Percentiles rank a stretch among this genome's conserved stretches.
Evolutionary conservation across 2,113 vertebrate species (phyloP).

Genomic region (Oophaga pumilio): DNA sequence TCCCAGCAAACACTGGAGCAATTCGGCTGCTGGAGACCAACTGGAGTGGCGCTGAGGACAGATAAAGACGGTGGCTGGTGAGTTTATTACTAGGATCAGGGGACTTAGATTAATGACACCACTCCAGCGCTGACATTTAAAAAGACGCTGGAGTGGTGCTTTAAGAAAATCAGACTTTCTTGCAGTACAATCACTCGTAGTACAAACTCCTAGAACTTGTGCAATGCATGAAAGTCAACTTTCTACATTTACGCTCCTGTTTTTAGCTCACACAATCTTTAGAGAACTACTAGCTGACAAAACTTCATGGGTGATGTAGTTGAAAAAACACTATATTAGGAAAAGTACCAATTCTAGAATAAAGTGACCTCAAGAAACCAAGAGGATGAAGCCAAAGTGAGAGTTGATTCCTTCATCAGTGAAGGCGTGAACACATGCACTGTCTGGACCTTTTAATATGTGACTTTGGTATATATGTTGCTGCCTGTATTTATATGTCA

Average conservation of each 20-base stretch:
- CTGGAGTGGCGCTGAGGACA: too few species aligned
- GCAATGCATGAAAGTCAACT: background rate
- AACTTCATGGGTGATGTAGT: background rate
- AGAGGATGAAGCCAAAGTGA: conserved; percentile 39
- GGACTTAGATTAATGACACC: too few species aligned
- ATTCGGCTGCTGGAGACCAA: too few species aligned
- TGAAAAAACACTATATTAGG: background rate
- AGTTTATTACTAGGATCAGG: too few species aligned
- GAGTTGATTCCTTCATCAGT: background rate
- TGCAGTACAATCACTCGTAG: background rate
- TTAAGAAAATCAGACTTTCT: background rate
- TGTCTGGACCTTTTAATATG: conserved; percentile 60
- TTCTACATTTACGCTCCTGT: background rate
- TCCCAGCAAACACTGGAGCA: too few species aligned
- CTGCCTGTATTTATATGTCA: conserved; percentile 67
- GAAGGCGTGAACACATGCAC: conserved; percentile 22
- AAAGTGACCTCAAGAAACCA: conserved; percentile 14
- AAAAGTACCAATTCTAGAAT: background rate
- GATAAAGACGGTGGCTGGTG: too few species aligned
- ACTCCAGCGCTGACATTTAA: too few species aligned
- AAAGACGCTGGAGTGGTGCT: too few species aligned
- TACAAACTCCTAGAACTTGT: background rate
- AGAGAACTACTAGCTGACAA: background rate
- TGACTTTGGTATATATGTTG: conserved; percentile 71
- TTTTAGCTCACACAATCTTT: background rate